Percentiles rank a stretch among this genome's conserved stretches.
phyloP scores from a whole-genome alignment of 2,797 vertebrate genomes.

The Lagocephalus sceleratus region DNA sequence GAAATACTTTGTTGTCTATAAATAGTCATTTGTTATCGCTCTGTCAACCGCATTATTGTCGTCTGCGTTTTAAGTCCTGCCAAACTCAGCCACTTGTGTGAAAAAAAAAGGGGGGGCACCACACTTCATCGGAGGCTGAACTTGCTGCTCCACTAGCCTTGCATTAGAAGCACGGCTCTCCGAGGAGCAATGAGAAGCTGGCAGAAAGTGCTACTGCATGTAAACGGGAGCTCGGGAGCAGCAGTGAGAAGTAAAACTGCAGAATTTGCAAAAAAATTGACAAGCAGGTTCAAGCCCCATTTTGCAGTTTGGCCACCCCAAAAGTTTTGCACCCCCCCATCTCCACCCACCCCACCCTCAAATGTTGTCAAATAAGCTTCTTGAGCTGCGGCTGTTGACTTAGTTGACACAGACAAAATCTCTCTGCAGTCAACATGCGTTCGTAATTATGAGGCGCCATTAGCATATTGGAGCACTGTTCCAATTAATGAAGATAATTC shows the following conservation, averaged over 20 bases:
- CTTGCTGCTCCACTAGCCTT: slow-evolving; percentile 54
- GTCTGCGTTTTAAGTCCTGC: slow-evolving; percentile 43
- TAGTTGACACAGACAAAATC: slow-evolving; percentile 50
- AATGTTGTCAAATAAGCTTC: too few species aligned
- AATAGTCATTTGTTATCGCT: slow-evolving; percentile 45
- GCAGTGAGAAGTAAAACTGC: slow-evolving; percentile 51
- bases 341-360: too few species aligned
- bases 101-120: slow-evolving; percentile 41
- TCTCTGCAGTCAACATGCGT: slow-evolving; percentile 54
- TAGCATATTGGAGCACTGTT: slow-evolving; percentile 62
- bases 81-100: slow-evolving; percentile 40
- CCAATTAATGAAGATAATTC: slow-evolving; percentile 69
- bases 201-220: slow-evolving; percentile 58
- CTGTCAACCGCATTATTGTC: slow-evolving; percentile 30
- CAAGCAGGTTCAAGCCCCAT: slow-evolving; percentile 46
- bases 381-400: slow-evolving; percentile 6
- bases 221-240: slow-evolving; percentile 54
- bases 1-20: slow-evolving; percentile 41
- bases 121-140: slow-evolving; percentile 42
- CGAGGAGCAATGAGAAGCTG: slow-evolving; percentile 57
- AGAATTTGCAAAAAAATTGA: slow-evolving; percentile 52
- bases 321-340: too few species aligned
- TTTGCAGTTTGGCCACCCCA: slow-evolving; percentile 10
- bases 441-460: slow-evolving; percentile 57
- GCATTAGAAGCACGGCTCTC: slow-evolving; percentile 61